Base-by-base conservation (phyloP, 2,888 invertebrate genomes). In the Leptinotarsa juncta region DNA sequence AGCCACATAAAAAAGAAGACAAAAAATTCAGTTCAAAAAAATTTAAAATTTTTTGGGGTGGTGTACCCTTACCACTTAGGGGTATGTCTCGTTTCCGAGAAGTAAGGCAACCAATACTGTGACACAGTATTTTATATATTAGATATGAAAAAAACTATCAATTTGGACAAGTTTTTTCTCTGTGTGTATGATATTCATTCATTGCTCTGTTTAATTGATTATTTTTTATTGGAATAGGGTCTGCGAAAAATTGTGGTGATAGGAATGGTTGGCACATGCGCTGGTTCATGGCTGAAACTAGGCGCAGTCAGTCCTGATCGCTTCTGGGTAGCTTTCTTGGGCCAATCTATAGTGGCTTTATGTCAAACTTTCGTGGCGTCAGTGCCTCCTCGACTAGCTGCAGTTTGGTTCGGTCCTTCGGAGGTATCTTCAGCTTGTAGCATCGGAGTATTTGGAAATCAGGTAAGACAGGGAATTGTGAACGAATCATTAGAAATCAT, bases 381-480 rank as follows among this genome's bases (percentile, higher is more conserved):
- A 77, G 93, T 99, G 69, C 99, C 99, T 0, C 95, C 99, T 0
- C 89, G 95, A 69, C 89, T 99, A 79, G 98, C 99, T 0, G 98
- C 99, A 0, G 96, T 97, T 57, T 99, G 99, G 99, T 99, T 99
- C 87, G 98, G 98, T 0, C 94, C 97, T 0, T 93, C 96, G 83
- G 96, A 98, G 89, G 97, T 98, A 4, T 97, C 98, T 14, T 96
- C 97, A 0, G 99, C 99, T 0, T 98, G 98, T 89, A 97, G 98
- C 84, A 93, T 98, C 79, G 99, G 99, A 10, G 98, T 99, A 16
- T 99, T 99, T 87, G 99, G 99, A 26, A 99, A 99, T 89, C 98
- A 99, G 94, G 98, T 98, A 86, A 86, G 20, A 49, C 0, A 26
- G 5, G 14, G 18, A 26, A 26, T 26, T 26, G 26, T 26, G 26